A percentile compares a stretch with the other conserved stretches of the same genome.
phyloP scores from a whole-genome alignment of 2,113 vertebrate genomes.

The Psammodynastes pulverulentus region DNA sequence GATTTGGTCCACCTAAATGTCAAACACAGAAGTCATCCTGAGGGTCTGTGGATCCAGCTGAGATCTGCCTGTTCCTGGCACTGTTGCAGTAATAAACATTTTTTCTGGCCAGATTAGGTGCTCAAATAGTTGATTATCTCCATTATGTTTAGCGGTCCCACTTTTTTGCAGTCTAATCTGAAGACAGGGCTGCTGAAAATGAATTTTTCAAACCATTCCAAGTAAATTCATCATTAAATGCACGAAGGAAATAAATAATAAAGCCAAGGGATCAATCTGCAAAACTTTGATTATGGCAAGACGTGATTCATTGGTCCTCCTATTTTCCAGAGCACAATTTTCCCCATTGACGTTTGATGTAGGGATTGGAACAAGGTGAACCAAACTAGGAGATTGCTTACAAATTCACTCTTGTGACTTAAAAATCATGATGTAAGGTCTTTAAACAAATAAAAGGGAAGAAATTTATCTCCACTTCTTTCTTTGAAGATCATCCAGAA shows the following conservation, averaged over 20 bases:
- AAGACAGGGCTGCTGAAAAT: neutral
- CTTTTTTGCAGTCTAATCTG: neutral
- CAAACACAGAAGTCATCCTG: neutral
- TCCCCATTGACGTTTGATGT: constrained; percentile 22
- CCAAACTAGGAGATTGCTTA: constrained; percentile 8
- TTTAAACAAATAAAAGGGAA: neutral
- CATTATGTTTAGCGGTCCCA: neutral
- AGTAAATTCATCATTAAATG: neutral
- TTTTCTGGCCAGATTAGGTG: neutral
- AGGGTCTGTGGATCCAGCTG: neutral
- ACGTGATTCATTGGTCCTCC: neutral
- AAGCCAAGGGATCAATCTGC: neutral
- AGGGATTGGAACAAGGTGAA: constrained; percentile 29
- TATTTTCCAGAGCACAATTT: neutral
- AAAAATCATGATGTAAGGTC: neutral
- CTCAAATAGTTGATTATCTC: constrained; percentile 2
- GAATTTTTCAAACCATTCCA: neutral
- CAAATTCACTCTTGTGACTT: constrained; percentile 18
- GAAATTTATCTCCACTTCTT: neutral
- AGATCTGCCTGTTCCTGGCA: neutral
- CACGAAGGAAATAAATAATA: neutral
- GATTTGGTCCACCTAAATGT: neutral
- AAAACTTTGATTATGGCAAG: neutral
- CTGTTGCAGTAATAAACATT: neutral
- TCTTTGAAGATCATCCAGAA: constrained; percentile 27